Evolutionary conservation across 2,113 vertebrate species (phyloP).

Genomic region (Tenrec ecaudatus): DNA sequence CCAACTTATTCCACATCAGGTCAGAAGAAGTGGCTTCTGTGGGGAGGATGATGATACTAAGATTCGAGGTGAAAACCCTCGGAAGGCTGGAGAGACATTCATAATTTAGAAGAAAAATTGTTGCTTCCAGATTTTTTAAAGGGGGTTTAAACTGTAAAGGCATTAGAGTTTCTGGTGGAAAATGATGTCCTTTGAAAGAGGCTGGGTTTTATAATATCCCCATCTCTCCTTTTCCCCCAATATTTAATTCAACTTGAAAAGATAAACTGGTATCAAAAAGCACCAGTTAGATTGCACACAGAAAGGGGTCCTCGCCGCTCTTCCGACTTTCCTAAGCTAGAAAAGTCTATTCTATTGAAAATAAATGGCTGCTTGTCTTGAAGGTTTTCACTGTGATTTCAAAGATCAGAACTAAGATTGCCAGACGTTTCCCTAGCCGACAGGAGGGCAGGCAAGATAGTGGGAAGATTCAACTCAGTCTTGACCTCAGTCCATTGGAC

Average conservation of each 20-base stretch:
- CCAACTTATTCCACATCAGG: neutral
- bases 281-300: neutral
- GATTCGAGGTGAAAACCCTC: constrained; percentile 13
- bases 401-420: constrained; percentile 16
- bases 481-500: neutral
- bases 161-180: neutral
- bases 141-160: constrained; percentile 35
- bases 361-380: neutral
- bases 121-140: neutral
- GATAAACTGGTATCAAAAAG: constrained; percentile 3
- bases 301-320: neutral
- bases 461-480: neutral
- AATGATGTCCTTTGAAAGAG: constrained; percentile 38
- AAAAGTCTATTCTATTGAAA: neutral
- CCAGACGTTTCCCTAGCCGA: neutral
- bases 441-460: neutral
- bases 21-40: neutral
- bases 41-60: neutral
- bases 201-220: constrained; percentile 40
- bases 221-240: neutral
- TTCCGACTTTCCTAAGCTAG: neutral
- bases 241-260: constrained; percentile 14
- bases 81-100: neutral
- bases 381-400: constrained; percentile 14
- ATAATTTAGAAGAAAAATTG: neutral